Evolutionary conservation across 2,888 invertebrate species (phyloP), one percentile per base, ranked within the genome.

Genomic region (Trisateles emortualis): DNA sequence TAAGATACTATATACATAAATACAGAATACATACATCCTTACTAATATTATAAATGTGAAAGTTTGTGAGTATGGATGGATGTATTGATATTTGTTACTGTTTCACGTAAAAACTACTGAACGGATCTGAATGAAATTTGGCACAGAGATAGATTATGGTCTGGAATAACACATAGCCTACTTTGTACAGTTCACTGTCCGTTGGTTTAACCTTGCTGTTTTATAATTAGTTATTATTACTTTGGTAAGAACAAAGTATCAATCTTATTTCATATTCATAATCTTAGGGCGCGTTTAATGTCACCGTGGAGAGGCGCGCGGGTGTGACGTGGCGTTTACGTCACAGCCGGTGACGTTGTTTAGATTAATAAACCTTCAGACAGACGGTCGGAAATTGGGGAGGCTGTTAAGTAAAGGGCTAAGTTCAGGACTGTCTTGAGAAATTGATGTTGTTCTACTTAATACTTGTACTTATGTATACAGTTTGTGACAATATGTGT

Each of bases 281-380:
- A 44, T 45, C 16, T 45, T 26, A 36, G n/a, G 13, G 17, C 26
- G 24, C 26, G 36, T 14, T 45, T 36, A n/a, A 36, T 16, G 35
- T 24, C 35, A 45, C 9, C 45, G 8, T 16, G 36, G 44, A 44
- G 17, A n/a, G 8, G 32, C 48, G 49, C 48, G 49, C 16, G 30
- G 29, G 16, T 30, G 46, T 51, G 53, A 50, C 38, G 43, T 19
- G n/a, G 17, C 24, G 35, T 41, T 32, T 19, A 59, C 44, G 52
- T 62, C 56, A 56, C 50, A 47, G 14, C 36, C 46, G 26, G 35
- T 47, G 36, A 57, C 48, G 36, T 40, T 59, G 56, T 47, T 57
- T 46, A 47, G 39, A 57, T 66, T 67, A 63, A 57, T 63, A 63
- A 66, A 49, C 57, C 55, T 54, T 55, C 54, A 55, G 22, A 29